Evolutionary conservation across 2,113 vertebrate species (phyloP).

Genomic region (Platysteira castanea): DNA sequence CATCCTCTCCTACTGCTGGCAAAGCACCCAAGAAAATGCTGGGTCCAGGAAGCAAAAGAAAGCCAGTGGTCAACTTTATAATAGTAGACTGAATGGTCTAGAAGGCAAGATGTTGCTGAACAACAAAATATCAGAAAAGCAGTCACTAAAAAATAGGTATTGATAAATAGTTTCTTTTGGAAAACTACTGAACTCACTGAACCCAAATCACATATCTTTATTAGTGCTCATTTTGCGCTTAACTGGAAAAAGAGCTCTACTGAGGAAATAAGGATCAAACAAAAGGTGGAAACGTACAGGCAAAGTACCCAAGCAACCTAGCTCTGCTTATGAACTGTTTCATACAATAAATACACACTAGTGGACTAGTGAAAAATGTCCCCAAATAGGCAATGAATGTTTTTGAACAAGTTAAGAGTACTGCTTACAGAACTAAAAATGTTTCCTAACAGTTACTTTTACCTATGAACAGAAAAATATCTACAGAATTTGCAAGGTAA

Average conservation of each 20-base stretch:
- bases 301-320: neutral
- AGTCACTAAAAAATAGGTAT: neutral
- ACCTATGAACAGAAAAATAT: neutral
- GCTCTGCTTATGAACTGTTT: neutral
- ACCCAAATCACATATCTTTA: neutral
- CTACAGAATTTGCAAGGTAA: neutral
- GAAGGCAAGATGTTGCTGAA: neutral
- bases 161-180: neutral
- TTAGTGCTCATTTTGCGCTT: neutral
- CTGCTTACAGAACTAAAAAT: neutral
- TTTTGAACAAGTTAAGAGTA: neutral
- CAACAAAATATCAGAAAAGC: neutral
- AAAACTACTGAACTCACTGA: neutral
- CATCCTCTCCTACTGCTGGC: neutral
- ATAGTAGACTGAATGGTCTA: neutral
- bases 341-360: neutral
- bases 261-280: neutral
- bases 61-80: neutral
- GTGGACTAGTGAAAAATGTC: neutral
- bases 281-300: neutral
- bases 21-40: neutral
- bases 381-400: neutral
- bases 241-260: neutral
- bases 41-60: neutral
- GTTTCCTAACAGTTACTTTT: neutral